Percentiles rank a stretch among this genome's conserved stretches.
Evolutionary conservation across 2,888 invertebrate genomes (phyloP).

Genomic region (Lithophane semibrunnea): DNA sequence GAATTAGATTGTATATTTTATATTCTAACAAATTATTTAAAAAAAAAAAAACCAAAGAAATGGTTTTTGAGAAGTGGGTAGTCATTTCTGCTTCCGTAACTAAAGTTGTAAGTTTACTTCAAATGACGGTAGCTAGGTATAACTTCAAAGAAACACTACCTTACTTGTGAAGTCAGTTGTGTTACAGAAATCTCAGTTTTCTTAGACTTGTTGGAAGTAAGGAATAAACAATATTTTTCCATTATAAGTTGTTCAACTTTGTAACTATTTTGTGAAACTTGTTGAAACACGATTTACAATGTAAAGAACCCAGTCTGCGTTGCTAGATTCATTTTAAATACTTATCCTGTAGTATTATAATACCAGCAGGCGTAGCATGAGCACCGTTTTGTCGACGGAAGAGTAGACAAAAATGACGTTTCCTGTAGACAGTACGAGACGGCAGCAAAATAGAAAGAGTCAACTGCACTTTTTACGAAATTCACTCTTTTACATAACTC

Average conservation of each 20-base stretch:
- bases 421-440: no score
- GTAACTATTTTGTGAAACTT: slow-evolving; percentile 15
- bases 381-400: no score
- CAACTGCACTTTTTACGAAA: no score
- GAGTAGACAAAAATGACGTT: no score
- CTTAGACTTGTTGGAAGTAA: neutral
- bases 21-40: no score
- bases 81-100: neutral
- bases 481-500: no score
- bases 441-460: no score
- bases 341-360: no score
- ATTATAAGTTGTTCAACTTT: slow-evolving; percentile 19
- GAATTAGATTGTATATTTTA: no score
- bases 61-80: no score
- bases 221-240: slow-evolving; percentile 25
- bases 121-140: neutral
- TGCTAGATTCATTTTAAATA: neutral
- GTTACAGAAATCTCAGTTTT: neutral
- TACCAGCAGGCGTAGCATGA: no score
- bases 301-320: neutral
- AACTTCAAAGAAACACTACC: neutral
- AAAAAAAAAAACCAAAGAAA: no score
- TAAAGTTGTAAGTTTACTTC: neutral
- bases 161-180: slow-evolving; percentile 12
- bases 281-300: slow-evolving; percentile 18